phyloP scores from a whole-genome alignment of 1,140 invertebrate species.

The Bicyclus anynana region DNA sequence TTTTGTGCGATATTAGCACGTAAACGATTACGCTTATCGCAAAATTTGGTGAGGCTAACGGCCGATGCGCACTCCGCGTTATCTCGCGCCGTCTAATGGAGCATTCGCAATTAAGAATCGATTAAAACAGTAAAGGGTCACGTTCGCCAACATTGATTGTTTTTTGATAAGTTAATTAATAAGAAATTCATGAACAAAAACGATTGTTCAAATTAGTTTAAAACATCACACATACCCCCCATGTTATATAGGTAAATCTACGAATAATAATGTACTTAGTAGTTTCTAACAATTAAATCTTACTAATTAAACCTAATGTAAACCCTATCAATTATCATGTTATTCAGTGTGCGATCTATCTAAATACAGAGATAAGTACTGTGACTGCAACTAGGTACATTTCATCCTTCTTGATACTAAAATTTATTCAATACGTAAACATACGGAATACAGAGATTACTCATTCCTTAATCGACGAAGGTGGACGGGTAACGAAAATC shows the following conservation, averaged over 20 bases:
- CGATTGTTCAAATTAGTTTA: too few species aligned
- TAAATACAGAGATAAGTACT: too few species aligned
- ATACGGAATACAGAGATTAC: background rate
- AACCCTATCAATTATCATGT: too few species aligned
- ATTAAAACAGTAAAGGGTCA: slow-evolving; percentile 59
- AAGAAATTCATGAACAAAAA: slow-evolving; percentile 21
- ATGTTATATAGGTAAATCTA: too few species aligned
- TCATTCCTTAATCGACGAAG: background rate
- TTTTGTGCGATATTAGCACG: slow-evolving; percentile 8
- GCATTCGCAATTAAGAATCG: slow-evolving; percentile 72
- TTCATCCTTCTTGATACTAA: too few species aligned
- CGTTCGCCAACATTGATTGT: slow-evolving; percentile 56
- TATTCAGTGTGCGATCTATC: too few species aligned
- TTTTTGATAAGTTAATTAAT: slow-evolving; percentile 42
- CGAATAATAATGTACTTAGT: too few species aligned
- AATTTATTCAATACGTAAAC: background rate
- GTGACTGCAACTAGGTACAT: too few species aligned
- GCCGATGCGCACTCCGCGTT: slow-evolving; percentile 45
- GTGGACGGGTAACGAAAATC: background rate
- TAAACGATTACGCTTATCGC: slow-evolving; percentile 41
- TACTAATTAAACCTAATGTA: too few species aligned
- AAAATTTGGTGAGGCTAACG: slow-evolving; percentile 47
- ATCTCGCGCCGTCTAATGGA: slow-evolving; percentile 58
- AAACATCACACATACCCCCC: too few species aligned
- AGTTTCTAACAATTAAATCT: too few species aligned